Evolutionary conservation across 2,113 vertebrate species (phyloP), one percentile per base, ranked within the genome.

Genomic region (Pelusios castaneus): DNA sequence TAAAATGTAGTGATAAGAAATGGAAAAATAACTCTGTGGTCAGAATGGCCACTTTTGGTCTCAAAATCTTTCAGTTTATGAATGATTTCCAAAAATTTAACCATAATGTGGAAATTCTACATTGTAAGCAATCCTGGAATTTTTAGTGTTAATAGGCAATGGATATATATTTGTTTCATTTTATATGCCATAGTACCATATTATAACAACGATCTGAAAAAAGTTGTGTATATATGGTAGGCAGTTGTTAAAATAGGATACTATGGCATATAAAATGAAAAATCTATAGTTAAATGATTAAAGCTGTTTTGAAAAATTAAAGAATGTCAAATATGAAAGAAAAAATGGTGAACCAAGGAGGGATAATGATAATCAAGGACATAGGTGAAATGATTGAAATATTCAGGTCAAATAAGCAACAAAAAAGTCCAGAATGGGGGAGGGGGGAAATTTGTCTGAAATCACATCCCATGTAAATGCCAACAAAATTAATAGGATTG

Each of bases 41-140:
- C 73, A 41, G 38, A 45, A 75, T 27, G 76, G 63, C 92, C 87
- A 77, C 58, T 91, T 41, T 45, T 58, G 82, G 8, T 49, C 89
- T 92, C 51, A 47, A 54, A 76, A 81, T 87, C 88, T 58, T 12
- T 82, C 93, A 17, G 88, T 90, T 90, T 83, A 58, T 90, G 52
- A 94, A 24, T 2, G 2, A 41, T 41, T 41, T 29, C 54, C 25
- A 8, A 10, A 25, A 55, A 56, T 51, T 21, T 21, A 16, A 38
- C 13, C 25, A 22, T 13, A 22, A 55, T 17, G 25, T 56, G 34
- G 41, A 19, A 54, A 80, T 22, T 41, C 14, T 17, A 41, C 22
- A 43, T 75, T 11, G 70, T 25, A 75, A 81, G 16, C 8, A 24
- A 43, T 29, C 49, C 25, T 81, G 38, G 80, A 56, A 29, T 43